phyloP scores from a whole-genome alignment of 1,140 invertebrate species.

The Agrypnia vestita region DNA sequence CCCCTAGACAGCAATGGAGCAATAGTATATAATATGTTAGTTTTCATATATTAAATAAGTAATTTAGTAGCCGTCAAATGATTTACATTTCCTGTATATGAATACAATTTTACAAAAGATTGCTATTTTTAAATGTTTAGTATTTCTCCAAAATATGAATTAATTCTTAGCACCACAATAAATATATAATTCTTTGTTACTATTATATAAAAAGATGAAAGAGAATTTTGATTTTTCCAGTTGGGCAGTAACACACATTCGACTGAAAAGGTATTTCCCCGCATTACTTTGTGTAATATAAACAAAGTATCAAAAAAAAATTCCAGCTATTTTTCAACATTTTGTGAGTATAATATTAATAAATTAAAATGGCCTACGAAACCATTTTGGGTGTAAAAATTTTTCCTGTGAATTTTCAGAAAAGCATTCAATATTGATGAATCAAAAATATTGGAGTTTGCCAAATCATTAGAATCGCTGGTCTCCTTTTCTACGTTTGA shows the following conservation, averaged over 20 bases:
- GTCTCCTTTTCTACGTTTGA: constrained; percentile 49
- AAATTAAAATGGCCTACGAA: background rate
- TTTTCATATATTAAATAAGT: too few species aligned
- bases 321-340: constrained; percentile 48
- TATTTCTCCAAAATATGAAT: too few species aligned
- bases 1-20: too few species aligned
- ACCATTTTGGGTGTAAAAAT: constrained; percentile 5
- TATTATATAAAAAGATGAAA: too few species aligned
- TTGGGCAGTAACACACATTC: constrained; percentile 48
- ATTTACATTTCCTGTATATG: too few species aligned
- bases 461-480: constrained; percentile 36
- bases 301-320: constrained; percentile 56
- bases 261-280: constrained; percentile 50
- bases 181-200: too few species aligned
- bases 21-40: too few species aligned
- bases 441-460: constrained; percentile 48
- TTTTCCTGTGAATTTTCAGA: constrained; percentile 44
- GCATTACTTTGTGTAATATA: constrained; percentile 55
- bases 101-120: too few species aligned
- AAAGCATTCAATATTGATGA: constrained; percentile 19
- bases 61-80: too few species aligned
- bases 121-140: too few species aligned
- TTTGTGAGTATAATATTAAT: constrained; percentile 46
- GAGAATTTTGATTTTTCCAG: constrained; percentile 33
- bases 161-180: too few species aligned